phyloP scores from a whole-genome alignment of 2,113 vertebrate species.

The Piprites chloris region DNA sequence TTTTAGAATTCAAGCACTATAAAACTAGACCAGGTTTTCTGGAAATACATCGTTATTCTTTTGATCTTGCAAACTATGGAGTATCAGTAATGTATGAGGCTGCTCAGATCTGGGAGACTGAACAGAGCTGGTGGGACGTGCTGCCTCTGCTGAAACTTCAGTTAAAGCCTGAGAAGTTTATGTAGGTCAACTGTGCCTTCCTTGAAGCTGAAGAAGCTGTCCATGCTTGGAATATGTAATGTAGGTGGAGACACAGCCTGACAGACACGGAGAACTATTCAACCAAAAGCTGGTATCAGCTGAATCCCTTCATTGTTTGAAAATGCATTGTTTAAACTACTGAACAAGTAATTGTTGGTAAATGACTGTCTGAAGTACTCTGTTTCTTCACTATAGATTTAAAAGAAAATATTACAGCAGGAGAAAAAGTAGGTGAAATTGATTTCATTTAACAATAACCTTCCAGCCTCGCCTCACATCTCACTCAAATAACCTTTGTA shows the following conservation, averaged over 20 bases:
- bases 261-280: background rate
- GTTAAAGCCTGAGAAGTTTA: background rate
- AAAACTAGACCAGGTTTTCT: background rate
- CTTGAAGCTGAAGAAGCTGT: background rate
- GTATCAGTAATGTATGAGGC: background rate
- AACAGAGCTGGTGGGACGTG: background rate
- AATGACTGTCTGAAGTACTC: background rate
- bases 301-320: background rate
- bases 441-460: conserved; percentile 60
- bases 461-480: conserved; percentile 2
- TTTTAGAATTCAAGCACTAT: background rate
- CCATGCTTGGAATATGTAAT: background rate
- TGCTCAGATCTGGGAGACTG: background rate
- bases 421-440: conserved; percentile 47
- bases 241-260: background rate
- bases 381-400: conserved; percentile 38
- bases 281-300: background rate
- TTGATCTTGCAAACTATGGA: background rate
- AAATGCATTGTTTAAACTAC: background rate
- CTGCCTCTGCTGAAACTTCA: background rate
- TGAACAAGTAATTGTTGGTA: conserved; percentile 24
- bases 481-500: conserved; percentile 55
- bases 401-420: conserved; percentile 41
- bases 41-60: background rate
- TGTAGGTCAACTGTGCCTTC: background rate